Conservation (phyloP, 2,888 invertebrate genomes). For the Machimus rusticus region DNA sequence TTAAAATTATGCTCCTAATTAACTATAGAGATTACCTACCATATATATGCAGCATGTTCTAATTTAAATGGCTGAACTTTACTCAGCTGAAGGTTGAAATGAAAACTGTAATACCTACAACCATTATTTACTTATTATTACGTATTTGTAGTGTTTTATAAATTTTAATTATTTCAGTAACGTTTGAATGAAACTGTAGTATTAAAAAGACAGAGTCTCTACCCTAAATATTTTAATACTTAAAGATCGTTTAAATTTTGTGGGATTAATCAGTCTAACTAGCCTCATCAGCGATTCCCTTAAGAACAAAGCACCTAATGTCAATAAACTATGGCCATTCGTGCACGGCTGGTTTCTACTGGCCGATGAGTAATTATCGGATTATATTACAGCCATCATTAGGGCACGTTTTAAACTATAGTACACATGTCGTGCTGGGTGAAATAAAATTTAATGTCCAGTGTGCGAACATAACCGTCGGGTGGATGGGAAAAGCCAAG, state of each 20-base stretch:
- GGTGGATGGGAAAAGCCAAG: not conserved
- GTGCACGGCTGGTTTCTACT: not conserved
- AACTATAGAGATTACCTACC: no score
- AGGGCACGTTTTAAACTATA: not conserved
- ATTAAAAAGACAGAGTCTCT: not conserved
- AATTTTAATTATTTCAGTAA: no score
- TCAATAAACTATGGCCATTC: not conserved
- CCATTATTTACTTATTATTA: no score
- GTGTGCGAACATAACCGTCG: not conserved
- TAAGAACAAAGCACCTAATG: not conserved
- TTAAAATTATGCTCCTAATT: no score
- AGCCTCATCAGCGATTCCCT: not conserved
- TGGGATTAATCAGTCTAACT: not conserved
- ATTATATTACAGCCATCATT: not conserved
- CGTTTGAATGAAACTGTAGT: no score
- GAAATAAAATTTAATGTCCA: not conserved
- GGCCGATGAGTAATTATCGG: not conserved
- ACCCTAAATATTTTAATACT: not conserved
- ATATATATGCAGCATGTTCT: no score
- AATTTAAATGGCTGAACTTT: no score
- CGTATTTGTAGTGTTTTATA: no score
- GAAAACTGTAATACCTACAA: no score
- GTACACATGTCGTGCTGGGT: not conserved
- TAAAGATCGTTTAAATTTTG: not conserved
- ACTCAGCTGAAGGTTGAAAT: no score